Base-by-base conservation (phyloP, 2,797 vertebrate species). In the Sebastes reedi region DNA sequence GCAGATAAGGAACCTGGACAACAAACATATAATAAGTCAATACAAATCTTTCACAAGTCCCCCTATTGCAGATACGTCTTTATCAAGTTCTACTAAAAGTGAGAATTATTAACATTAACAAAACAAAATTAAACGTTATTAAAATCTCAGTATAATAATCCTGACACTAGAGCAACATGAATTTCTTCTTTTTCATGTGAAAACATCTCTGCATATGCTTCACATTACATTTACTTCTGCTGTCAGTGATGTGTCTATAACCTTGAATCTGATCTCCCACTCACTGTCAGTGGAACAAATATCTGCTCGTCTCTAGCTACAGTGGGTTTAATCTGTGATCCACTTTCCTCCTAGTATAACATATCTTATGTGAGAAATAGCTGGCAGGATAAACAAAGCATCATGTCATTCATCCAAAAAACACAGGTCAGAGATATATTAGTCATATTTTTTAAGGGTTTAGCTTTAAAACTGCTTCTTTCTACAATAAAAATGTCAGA, bases 1-100 rank as follows among this genome's bases (percentile, higher is more conserved):
- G 95, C 75, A 96, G 87, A 90, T 95, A 96, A 22, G 95, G 95
- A 59, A 96, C 95, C 95, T 96, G 79, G 18, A 79, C 30, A 81
- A 83, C 67, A 71, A 77, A 77, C 24, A 72, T 2, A 39, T 8
- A 22, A 6, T 50, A 5, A 61, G 68, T 82, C 30, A 79, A 36
- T 52, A 22, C 18, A 60, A 61, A 1, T 30, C 18, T 34, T 14
- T 64, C 8, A 20, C 27, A 36, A 18, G 39, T 42, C 9, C 3
- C 6, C 7, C 0, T 18, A 27, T 18, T 30, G 18, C 4, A 58
- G 36, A 25, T 25, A 9, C 3, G 6, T 50, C 20, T 32, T 55
- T 30, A 55, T 56, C 1, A 29, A 7, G 4, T 32, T 25, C 13
- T 67, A 34, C 4, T 55, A 5, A 65, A 36, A 65, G 4, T 3